Evolutionary conservation across 2,888 invertebrate species (phyloP).

Genomic region (Ditula angustiorana): DNA sequence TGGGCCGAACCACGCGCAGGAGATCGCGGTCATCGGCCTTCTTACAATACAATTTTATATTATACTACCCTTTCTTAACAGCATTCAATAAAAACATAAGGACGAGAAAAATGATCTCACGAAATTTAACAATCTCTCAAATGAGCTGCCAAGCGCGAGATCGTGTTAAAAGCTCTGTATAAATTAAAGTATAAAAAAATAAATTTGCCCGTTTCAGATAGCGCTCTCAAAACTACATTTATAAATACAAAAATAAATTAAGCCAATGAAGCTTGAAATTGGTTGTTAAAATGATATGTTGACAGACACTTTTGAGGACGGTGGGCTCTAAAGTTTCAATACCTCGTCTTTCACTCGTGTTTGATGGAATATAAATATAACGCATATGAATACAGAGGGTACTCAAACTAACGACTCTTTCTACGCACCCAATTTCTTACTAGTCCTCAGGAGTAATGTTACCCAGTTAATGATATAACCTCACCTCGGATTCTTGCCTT

Average conservation of each 20-base stretch:
- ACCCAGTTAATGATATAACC: conserved; percentile 33
- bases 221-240: conserved; percentile 14
- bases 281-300: conserved; percentile 45
- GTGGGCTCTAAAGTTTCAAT: conserved; percentile 50
- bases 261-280: conserved; percentile 42
- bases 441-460: conserved; percentile 21
- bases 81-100: conserved; percentile 61
- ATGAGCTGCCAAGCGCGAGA: conserved; percentile 51
- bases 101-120: conserved; percentile 57
- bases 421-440: conserved; percentile 34
- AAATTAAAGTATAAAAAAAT: conserved; percentile 19
- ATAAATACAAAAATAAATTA: conserved; percentile 42
- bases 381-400: conserved; percentile 16
- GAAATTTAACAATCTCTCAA: conserved; percentile 62
- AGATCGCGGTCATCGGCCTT: conserved; percentile 75
- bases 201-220: conserved; percentile 23
- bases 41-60: conserved; percentile 57
- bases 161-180: conserved; percentile 29
- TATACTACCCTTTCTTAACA: conserved; percentile 47
- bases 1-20: conserved; percentile 72
- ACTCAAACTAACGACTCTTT: conserved; percentile 30
- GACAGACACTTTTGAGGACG: conserved; percentile 46
- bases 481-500: conserved; percentile 35
- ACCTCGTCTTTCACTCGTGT: conserved; percentile 43
- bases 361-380: conserved; percentile 16